A percentile compares a stretch with the other conserved stretches of the same genome.
Evolutionary conservation across 23 tunicate genomes (phyloP).

Genomic region (Trididemnum nubilum): DNA sequence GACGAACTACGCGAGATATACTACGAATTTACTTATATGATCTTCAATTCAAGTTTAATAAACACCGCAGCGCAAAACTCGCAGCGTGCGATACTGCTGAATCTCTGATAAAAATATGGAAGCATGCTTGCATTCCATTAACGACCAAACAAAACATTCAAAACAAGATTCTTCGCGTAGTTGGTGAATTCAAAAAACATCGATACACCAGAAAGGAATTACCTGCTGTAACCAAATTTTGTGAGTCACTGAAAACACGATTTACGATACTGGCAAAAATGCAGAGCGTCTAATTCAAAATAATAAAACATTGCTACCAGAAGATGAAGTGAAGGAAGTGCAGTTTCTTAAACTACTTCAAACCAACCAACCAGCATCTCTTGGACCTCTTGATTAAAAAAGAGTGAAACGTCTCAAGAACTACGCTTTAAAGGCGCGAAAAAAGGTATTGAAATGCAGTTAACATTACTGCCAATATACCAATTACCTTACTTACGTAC

Average conservation of each 20-base stretch:
- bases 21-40: slow-evolving; percentile 10
- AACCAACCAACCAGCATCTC: slow-evolving; percentile 30
- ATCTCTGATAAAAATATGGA: slow-evolving; percentile 16
- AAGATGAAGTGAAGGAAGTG: slow-evolving; percentile 3
- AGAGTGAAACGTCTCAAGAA: neutral
- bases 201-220: slow-evolving; percentile 15
- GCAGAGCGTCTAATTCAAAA: slow-evolving; percentile 15
- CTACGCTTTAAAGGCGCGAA: neutral
- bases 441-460: neutral
- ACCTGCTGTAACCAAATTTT: slow-evolving; percentile 11
- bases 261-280: neutral
- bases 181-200: slow-evolving; percentile 8
- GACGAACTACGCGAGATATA: slow-evolving; percentile 25
- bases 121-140: slow-evolving; percentile 30
- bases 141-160: slow-evolving; percentile 27
- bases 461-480: too few relatives aligned
- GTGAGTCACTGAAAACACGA: slow-evolving; percentile 17
- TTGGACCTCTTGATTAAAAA: slow-evolving; percentile 28
- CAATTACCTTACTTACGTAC: too few relatives aligned
- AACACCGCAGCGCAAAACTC: slow-evolving; percentile 9
- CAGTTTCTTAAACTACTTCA: neutral
- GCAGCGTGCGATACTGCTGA: slow-evolving; percentile 20
- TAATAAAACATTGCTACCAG: slow-evolving; percentile 14
- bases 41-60: neutral
- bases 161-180: slow-evolving; percentile 10